These are phyloP conservation scores for Hylia prasina DNA, from an alignment of 2,113 vertebrate species.

Conservation along the genomic window DNA sequence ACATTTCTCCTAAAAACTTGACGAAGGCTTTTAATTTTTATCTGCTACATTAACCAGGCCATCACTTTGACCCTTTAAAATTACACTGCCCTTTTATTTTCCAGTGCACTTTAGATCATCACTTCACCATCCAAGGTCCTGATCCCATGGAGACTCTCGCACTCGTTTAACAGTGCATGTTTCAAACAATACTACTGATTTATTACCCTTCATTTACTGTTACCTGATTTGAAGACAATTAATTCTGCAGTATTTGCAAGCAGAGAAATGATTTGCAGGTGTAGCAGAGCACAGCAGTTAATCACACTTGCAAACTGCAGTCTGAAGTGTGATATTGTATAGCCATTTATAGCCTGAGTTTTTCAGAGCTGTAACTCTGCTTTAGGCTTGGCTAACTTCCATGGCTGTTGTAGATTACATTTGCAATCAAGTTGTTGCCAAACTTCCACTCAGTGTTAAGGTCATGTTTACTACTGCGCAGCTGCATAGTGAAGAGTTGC, in stretches of 20 bases:
- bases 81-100: neutral
- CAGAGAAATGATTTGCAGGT: neutral
- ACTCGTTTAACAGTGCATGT: neutral
- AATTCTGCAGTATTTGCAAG: neutral
- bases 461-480: slow-evolving; percentile 44
- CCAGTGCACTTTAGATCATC: neutral
- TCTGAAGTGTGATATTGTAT: neutral
- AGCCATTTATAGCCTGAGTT: slow-evolving; percentile 52
- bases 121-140: neutral
- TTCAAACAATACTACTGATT: neutral
- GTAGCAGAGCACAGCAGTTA: neutral
- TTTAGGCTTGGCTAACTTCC: slow-evolving; percentile 29
- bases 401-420: slow-evolving; percentile 12
- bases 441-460: neutral
- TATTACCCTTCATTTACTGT: neutral
- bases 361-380: slow-evolving; percentile 18
- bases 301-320: neutral
- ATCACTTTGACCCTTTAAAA: neutral
- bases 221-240: neutral
- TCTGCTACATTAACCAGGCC: neutral
- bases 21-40: neutral
- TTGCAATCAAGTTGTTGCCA: slow-evolving; percentile 25
- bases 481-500: neutral
- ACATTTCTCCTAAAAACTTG: neutral
- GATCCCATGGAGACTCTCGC: neutral